Evolutionary conservation across 2,797 vertebrate genomes (phyloP).

Genomic region (Lepidocolaptes lacrymiger): DNA sequence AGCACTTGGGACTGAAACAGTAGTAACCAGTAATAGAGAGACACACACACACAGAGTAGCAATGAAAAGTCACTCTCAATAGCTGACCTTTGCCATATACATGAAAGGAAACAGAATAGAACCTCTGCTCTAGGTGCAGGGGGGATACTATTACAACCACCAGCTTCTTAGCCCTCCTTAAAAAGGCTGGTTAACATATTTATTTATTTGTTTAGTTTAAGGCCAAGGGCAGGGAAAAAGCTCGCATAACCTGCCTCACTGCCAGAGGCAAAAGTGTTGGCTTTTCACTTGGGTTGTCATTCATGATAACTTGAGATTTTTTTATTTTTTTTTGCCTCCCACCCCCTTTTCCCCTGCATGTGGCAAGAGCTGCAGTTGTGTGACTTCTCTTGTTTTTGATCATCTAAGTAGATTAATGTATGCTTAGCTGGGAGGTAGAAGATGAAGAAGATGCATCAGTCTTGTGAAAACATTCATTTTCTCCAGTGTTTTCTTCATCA

Average conservation of each 20-base stretch:
- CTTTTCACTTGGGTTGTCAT: constrained; percentile 67
- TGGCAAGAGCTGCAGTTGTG: constrained; percentile 77
- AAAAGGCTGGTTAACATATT: constrained; percentile 50
- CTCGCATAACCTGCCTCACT: constrained; percentile 7
- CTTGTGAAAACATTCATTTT: constrained; percentile 64
- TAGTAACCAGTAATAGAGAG: constrained; percentile 17
- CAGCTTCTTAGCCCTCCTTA: constrained; percentile 43
- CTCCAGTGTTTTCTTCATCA: constrained; percentile 66
- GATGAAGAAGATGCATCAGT: constrained; percentile 51
- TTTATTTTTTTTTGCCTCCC: background rate
- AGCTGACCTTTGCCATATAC: constrained; percentile 48
- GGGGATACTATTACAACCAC: constrained; percentile 17
- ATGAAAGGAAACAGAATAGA: constrained; percentile 44
- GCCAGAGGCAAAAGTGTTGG: background rate
- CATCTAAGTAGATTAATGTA: constrained; percentile 72
- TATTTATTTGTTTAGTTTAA: constrained; percentile 63
- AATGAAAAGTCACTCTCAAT: constrained; percentile 10
- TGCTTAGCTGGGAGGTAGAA: background rate
- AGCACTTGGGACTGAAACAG: constrained; percentile 35
- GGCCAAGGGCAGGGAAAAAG: constrained; percentile 60
- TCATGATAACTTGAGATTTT: constrained; percentile 66
- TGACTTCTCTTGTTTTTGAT: constrained; percentile 75
- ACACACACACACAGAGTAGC: background rate
- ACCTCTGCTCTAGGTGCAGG: constrained; percentile 10
- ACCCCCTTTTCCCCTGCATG: constrained; percentile 42